Conservation (phyloP, 2,797 vertebrate species). For the Hephaestus fuliginosus region DNA sequence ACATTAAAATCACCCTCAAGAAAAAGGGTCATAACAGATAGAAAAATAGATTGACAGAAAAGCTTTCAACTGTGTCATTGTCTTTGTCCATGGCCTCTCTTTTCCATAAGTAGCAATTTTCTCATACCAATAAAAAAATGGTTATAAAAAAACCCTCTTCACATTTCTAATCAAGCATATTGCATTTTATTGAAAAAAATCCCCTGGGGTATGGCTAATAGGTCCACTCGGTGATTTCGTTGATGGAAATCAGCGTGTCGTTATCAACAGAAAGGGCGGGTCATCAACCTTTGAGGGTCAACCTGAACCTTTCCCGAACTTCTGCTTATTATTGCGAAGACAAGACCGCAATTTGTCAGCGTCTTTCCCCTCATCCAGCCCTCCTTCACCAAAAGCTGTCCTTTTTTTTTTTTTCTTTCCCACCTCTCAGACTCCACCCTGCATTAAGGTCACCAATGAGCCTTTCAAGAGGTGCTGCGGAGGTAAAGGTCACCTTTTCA, state of each 20-base stretch:
- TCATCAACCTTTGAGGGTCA: neutral
- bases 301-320: conserved; percentile 5
- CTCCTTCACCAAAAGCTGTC: neutral
- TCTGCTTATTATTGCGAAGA: conserved; percentile 12
- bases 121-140: neutral
- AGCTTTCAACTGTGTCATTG: neutral
- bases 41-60: no score
- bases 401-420: no score
- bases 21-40: no score
- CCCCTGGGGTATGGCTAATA: neutral
- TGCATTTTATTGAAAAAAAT: neutral
- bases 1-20: neutral
- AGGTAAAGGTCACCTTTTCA: conserved; percentile 52
- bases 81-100: neutral
- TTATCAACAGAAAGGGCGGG: neutral
- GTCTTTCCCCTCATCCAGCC: neutral
- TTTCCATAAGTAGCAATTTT: neutral
- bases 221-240: neutral
- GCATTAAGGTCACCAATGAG: conserved; percentile 22
- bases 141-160: neutral
- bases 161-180: neutral
- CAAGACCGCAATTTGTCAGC: neutral
- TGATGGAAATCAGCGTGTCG: neutral
- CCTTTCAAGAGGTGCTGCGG: conserved; percentile 1
- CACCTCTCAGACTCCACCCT: neutral